phyloP scores from a whole-genome alignment of 2,797 vertebrate genomes.

The Acanthopagrus latus region DNA sequence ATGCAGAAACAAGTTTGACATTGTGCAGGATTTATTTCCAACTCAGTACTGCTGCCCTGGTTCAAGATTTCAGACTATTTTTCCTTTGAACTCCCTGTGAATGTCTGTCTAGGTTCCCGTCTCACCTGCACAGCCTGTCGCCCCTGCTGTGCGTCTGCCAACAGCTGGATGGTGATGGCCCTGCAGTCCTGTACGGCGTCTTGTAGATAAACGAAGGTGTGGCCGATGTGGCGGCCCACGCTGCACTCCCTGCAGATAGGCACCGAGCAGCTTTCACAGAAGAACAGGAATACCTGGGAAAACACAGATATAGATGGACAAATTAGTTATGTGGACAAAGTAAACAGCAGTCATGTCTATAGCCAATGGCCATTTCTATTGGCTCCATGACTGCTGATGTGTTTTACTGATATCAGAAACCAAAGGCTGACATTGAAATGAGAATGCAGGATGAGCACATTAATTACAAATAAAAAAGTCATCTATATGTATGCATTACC shows the following conservation, averaged over 20 bases:
- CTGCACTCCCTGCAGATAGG: conserved; percentile 99
- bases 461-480: conserved; percentile 33
- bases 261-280: conserved; percentile 96
- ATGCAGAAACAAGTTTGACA: not conserved
- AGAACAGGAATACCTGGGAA: conserved; percentile 94
- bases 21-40: too few relatives aligned
- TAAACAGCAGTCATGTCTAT: not conserved
- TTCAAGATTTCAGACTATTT: not conserved
- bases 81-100: not conserved
- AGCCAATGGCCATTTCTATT: too few relatives aligned
- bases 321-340: not conserved
- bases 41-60: not conserved
- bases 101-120: not conserved
- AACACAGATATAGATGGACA: not conserved
- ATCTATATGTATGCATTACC: conserved; percentile 62
- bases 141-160: conserved; percentile 97
- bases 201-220: conserved; percentile 88
- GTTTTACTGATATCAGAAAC: conserved; percentile 14
- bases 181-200: conserved; percentile 96
- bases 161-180: conserved; percentile 95
- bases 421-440: conserved; percentile 16
- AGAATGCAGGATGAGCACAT: conserved; percentile 34
- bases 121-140: conserved; percentile 97
- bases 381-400: not conserved
- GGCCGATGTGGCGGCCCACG: conserved; percentile 85